A percentile compares a stretch with the other conserved stretches of the same genome.
Evolutionary conservation across 2,797 vertebrate genomes (phyloP).

Genomic region (Rhynchonycteris naso): DNA sequence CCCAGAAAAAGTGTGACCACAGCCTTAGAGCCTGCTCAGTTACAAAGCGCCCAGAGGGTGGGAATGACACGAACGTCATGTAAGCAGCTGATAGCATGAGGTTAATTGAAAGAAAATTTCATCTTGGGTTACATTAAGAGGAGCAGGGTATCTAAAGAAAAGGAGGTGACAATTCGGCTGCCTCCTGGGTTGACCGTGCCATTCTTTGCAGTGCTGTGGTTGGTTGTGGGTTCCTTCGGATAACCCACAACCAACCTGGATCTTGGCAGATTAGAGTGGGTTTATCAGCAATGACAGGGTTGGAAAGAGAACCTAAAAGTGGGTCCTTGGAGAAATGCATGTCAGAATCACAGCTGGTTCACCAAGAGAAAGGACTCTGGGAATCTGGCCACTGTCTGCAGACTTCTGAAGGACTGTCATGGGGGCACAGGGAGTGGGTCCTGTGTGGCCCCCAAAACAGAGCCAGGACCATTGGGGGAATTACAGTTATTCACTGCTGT

Average conservation of each 20-base stretch:
- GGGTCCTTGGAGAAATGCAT: background rate
- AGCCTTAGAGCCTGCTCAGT: background rate
- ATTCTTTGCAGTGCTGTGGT: rapidly evolving
- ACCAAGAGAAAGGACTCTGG: background rate
- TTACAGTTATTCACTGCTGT: rapidly evolving
- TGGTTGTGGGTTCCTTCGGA: background rate
- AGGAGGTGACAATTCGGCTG: background rate
- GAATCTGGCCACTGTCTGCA: background rate
- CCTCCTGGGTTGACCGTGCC: background rate
- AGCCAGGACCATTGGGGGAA: rapidly evolving
- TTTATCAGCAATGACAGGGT: background rate
- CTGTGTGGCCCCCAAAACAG: rapidly evolving
- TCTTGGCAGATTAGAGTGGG: too few relatives aligned
- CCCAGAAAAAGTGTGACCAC: background rate
- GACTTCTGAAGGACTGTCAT: background rate
- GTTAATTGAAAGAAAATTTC: background rate
- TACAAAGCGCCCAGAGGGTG: background rate
- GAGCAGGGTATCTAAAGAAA: background rate
- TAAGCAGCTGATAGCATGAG: background rate
- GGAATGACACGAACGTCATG: background rate
- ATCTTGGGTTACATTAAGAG: background rate
- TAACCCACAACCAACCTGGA: too few relatives aligned
- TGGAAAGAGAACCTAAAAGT: background rate
- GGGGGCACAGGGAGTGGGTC: background rate
- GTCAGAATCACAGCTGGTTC: background rate